These are phyloP conservation scores for Folsomia manolachei DNA, from an alignment of 2,888 invertebrate genomes.

Conservation along the genomic window DNA sequence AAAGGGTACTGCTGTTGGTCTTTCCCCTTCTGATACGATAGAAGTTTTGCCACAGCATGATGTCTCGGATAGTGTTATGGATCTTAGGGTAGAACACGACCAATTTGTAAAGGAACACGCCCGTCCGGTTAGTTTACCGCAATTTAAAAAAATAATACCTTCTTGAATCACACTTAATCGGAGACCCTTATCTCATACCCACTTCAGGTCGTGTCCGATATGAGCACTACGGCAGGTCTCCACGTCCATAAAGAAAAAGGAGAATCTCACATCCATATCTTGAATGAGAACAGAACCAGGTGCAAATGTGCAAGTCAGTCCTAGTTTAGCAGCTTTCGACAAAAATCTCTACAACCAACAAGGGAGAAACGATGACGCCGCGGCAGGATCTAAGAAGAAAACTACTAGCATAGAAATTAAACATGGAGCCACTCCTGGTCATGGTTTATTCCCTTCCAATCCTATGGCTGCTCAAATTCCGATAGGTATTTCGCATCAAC, in stretches of 20 bases:
- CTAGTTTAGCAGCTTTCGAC: neutral
- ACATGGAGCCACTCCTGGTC: too few species aligned
- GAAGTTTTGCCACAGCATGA: neutral
- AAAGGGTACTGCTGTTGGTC: too few species aligned
- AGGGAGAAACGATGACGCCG: too few species aligned
- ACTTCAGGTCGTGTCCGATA: neutral
- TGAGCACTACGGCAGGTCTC: neutral
- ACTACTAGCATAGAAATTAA: too few species aligned
- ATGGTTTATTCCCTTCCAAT: too few species aligned
- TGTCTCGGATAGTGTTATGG: neutral
- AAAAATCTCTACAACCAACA: neutral
- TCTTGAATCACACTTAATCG: too few species aligned
- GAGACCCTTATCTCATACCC: neutral
- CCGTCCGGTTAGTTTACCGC: neutral
- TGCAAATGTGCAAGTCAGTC: neutral
- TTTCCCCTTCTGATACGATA: neutral
- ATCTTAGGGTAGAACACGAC: neutral
- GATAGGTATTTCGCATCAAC: too few species aligned
- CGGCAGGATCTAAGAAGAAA: too few species aligned
- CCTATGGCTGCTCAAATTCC: neutral
- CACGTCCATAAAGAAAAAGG: neutral
- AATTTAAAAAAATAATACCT: too few species aligned
- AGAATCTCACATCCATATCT: neutral
- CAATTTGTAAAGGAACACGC: conserved; percentile 1
- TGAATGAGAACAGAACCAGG: too few species aligned